These are phyloP conservation scores for Lomographa bimaculata DNA, from an alignment of 2,888 invertebrate species.

Conservation along the genomic window DNA sequence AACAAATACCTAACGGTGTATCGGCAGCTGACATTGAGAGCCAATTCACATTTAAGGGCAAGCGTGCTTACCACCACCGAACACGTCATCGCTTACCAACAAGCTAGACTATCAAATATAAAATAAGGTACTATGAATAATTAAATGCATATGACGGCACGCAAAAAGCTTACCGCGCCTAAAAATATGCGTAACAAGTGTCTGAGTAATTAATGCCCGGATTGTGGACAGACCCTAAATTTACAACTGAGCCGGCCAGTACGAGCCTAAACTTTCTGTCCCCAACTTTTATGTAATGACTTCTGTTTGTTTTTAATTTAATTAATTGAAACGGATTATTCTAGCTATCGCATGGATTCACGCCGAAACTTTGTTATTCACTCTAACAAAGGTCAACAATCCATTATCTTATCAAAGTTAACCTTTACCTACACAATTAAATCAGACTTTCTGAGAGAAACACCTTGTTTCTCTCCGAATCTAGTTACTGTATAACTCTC, in stretches of 20 bases:
- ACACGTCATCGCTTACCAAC: no score
- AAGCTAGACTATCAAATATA: no score
- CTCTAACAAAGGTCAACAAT: constrained; percentile 50
- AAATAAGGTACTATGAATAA: no score
- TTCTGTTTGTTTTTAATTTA: constrained; percentile 77
- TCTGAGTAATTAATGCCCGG: constrained; percentile 28
- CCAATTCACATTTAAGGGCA: no score
- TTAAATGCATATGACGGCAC: no score
- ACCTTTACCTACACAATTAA: constrained; percentile 51
- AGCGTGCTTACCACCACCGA: no score
- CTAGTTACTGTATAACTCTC: constrained; percentile 54
- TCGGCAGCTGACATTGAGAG: no score
- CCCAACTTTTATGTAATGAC: constrained; percentile 64
- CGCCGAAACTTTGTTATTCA: constrained; percentile 57
- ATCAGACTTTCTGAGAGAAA: constrained; percentile 42
- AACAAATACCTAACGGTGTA: no score
- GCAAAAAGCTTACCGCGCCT: no score
- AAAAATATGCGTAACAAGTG: constrained; percentile 2
- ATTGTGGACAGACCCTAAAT: constrained; percentile 39
- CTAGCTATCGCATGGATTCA: constrained; percentile 66
- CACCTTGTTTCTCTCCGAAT: constrained; percentile 48
- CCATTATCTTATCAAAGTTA: constrained; percentile 43
- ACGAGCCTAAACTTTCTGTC: constrained; percentile 50
- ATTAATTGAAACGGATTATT: constrained; percentile 74
- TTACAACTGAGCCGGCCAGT: constrained; percentile 45